A percentile compares a stretch with the other conserved stretches of the same genome.
Evolutionary conservation across 2,797 vertebrate species (phyloP).

Genomic region (Passerculus sandwichensis): DNA sequence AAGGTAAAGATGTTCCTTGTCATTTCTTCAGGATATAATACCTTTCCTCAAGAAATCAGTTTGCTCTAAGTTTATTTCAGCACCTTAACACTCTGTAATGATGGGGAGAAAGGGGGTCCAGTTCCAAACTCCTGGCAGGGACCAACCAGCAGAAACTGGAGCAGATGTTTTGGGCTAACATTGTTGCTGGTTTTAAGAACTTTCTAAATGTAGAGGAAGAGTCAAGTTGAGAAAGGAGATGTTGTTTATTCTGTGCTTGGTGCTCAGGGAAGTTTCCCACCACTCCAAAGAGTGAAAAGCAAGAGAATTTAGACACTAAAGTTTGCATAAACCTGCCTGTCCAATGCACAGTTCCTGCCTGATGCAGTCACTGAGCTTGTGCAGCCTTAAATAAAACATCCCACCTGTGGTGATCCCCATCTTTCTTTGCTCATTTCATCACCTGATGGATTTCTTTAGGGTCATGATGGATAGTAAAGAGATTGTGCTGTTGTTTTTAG

Average conservation of each 20-base stretch:
- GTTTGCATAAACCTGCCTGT: background rate
- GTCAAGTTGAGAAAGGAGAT: background rate
- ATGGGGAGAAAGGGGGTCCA: background rate
- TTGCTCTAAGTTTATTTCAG: background rate
- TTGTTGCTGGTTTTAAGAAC: background rate
- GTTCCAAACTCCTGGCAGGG: background rate
- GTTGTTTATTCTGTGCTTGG: background rate
- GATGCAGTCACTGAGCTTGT: background rate
- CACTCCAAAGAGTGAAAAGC: background rate
- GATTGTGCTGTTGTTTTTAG: background rate
- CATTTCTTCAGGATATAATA: background rate
- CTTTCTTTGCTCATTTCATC: background rate
- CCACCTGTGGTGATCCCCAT: background rate
- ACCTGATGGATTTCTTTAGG: background rate
- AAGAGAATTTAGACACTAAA: background rate
- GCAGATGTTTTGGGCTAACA: background rate
- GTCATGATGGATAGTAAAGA: background rate
- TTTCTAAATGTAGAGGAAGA: rapidly evolving
- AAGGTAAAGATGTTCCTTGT: background rate
- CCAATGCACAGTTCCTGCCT: background rate
- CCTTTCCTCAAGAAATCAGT: background rate
- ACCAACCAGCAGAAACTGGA: background rate
- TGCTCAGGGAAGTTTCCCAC: background rate
- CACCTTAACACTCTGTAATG: background rate
- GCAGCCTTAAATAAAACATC: background rate